Conservation (phyloP, 2,888 invertebrate species). For the Tetramorium bicarinatum region DNA sequence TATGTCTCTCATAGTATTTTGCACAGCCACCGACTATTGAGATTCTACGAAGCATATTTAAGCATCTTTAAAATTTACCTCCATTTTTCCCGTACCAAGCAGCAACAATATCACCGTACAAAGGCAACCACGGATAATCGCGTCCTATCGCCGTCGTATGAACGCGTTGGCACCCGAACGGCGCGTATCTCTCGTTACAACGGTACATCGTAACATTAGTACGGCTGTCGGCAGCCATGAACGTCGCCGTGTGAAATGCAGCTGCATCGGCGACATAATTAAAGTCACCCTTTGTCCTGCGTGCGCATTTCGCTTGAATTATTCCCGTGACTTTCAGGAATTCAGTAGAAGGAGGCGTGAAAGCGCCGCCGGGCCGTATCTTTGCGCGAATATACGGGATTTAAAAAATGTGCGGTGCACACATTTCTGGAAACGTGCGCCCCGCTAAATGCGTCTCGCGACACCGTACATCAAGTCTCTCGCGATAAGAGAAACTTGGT, state of each 20-base stretch:
- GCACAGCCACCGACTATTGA: background rate
- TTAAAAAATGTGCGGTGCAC: constrained; percentile 50
- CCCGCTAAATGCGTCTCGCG: constrained; percentile 63
- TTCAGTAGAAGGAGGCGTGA: constrained; percentile 24
- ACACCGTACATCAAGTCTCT: constrained; percentile 61
- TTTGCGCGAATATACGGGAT: constrained; percentile 47
- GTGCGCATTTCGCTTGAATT: constrained; percentile 40
- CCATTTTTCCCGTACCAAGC: background rate
- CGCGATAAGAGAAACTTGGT: constrained; percentile 64
- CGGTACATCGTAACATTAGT: constrained; percentile 33
- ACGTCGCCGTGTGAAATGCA: constrained; percentile 43
- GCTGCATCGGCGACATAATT: constrained; percentile 53
- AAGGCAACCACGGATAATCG: constrained; percentile 25
- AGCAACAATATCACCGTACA: constrained; percentile 25
- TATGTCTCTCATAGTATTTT: background rate
- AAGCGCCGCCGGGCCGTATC: constrained; percentile 32
- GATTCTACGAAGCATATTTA: background rate
- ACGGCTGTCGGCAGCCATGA: constrained; percentile 33
- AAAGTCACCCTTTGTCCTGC: constrained; percentile 46
- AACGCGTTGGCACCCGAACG: constrained; percentile 29
- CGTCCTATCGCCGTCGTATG: background rate
- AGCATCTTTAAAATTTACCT: constrained; percentile 18
- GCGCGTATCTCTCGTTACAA: constrained; percentile 40
- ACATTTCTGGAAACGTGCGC: constrained; percentile 66
- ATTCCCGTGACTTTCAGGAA: constrained; percentile 47